Conservation (phyloP, 2,797 vertebrate species). For the Anabacerthia variegaticeps region DNA sequence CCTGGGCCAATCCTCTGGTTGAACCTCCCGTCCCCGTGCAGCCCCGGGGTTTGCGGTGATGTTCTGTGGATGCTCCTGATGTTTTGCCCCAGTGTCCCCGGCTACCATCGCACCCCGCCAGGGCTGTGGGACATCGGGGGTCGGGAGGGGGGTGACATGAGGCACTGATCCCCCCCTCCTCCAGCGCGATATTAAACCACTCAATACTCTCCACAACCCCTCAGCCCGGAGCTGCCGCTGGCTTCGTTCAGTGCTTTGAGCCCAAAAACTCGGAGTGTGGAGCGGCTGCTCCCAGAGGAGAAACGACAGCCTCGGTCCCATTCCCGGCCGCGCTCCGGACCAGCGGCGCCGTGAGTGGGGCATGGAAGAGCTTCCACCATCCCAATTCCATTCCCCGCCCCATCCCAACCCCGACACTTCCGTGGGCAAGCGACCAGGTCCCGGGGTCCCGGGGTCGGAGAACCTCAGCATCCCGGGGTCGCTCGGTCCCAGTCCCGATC, state of each 20-base stretch:
- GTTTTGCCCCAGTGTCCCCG: neutral
- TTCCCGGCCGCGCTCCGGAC: neutral
- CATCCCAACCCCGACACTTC: neutral
- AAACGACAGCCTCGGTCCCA: neutral
- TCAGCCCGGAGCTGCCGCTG: neutral
- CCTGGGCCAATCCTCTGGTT: fast-evolving
- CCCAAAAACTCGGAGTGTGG: neutral
- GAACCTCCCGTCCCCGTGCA: fast-evolving
- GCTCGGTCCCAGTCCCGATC: neutral
- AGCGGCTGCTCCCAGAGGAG: neutral
- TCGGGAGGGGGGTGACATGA: neutral
- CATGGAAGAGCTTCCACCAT: neutral
- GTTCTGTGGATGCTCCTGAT: neutral
- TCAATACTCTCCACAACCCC: neutral
- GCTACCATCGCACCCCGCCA: neutral
- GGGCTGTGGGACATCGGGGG: neutral
- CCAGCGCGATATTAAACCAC: neutral
- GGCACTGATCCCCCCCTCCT: neutral
- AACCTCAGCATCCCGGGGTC: neutral
- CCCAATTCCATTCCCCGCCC: neutral
- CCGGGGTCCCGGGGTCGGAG: neutral
- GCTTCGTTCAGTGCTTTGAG: neutral
- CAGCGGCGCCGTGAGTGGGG: neutral
- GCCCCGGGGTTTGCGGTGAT: neutral
- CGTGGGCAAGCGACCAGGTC: neutral